Evolutionary conservation across 2,888 invertebrate genomes (phyloP), one percentile per base, ranked within the genome.

Genomic region (Oscheius sp.): DNA sequence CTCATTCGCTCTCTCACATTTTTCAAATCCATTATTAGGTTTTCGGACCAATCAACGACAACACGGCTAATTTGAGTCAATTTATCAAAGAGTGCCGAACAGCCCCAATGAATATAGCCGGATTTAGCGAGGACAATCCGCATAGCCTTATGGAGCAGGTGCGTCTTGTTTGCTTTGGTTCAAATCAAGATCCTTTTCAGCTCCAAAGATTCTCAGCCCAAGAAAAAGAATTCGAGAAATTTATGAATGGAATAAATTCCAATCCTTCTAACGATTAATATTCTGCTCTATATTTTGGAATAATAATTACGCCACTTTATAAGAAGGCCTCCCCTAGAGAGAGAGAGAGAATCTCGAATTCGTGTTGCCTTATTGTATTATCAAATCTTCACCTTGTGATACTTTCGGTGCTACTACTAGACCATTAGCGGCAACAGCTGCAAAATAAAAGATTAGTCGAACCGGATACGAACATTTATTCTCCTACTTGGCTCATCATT

Each of bases 41-140:
- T 2, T 61, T 29, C 29, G 29, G 12, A 5, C 23, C 31, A 20
- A 6, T 45, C 6, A 27, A 27, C 27, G 27, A 39, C 42, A 45
- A 42, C 20, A 27, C 42, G 5, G 31, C 61, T 2, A 42, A 25
- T 2, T 27, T 61, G 42, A 61, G 61, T 27, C 27, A 45, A 45
- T 61, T 61, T 15, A 61, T 61, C 1, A 61, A 45, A 25, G 61
- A 61, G 2, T 61, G 61, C 10, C 6, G 61, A 15, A 45, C 45
- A 2, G 61, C 61, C 3, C 61, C 61, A 15, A 23, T 17, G 27
- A 61, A 61, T 31, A n/a, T 61, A 17, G 45, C 42, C n/a, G 61
- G 61, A n/a, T 61, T 61, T 61, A 25, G 17, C 17, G 29, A 27
- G 2, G 61, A 61, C 8, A 27, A 42, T 27, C 15, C 61, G 4